Evolutionary conservation across 1,140 invertebrate species (phyloP), one percentile per base, ranked within the genome.

Genomic region (Oncopodura yosiiana): DNA sequence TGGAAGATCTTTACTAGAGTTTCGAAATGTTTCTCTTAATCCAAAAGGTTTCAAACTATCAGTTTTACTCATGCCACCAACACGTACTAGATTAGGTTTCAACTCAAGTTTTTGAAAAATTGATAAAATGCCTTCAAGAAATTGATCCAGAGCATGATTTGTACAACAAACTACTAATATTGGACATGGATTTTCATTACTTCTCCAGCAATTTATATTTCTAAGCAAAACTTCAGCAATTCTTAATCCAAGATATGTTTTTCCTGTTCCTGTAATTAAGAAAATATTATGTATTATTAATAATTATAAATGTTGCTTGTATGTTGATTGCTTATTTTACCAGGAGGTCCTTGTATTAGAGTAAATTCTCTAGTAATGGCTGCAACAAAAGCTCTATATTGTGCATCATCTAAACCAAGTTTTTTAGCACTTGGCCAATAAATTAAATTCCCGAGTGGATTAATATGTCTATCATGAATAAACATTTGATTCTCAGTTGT

Each of bases 131-230:
- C 80, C 82, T 68, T 86, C 79, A 14, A 93, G 69, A 72, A 93
- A 91, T 66, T 92, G 86, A 73, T 92, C 88, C 3, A 93, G 67
- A 2, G 88, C 87, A 69, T 90, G 86, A 67, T 92, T 93, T 0
- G 86, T 90, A 60, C 81, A 87, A 65, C 86, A 87, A 23, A 91
- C 78, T 12, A 92, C 73, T 2, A 91, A 69, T 51, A 92, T 81
- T 4, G 83, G 81, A 29, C 21, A 12, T 8, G 21, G 21, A 4
- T 49, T 19, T 26, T 21, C 19, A 12, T 54, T 42, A 92, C 80
- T 3, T 83, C 80, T 19, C 60, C 56, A 63, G 18, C 39, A 3
- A 5, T 42, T 21, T 24, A 6, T 5, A 30, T 51, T 60, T 29
- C 4, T 27, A 27, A 65, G 49, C 3, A 63, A 29, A 18, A 58